These are phyloP conservation scores for Hydrolagus colliei DNA, from an alignment of 2,797 vertebrate genomes.

Conservation along the genomic window DNA sequence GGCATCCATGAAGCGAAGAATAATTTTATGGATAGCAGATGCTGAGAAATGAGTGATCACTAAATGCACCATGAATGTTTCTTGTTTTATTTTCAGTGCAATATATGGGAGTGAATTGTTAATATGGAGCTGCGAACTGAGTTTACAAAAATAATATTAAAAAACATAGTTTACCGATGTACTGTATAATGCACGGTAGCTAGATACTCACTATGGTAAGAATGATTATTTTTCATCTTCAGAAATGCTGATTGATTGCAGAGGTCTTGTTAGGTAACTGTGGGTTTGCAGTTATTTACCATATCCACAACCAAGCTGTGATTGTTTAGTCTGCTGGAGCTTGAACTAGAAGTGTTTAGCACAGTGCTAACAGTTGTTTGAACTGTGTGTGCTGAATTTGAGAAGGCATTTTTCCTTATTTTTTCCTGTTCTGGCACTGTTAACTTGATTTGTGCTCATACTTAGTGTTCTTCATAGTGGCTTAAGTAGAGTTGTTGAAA, in stretches of 20 bases:
- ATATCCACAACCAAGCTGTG: conserved; percentile 69
- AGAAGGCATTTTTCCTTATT: conserved; percentile 64
- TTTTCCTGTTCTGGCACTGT: conserved; percentile 71
- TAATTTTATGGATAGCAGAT: conserved; percentile 57
- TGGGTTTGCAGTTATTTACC: conserved; percentile 77
- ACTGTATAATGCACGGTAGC: neutral
- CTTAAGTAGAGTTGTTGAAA: conserved; percentile 89
- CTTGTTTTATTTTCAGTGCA: conserved; percentile 14
- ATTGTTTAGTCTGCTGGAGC: conserved; percentile 93
- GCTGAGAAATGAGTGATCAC: conserved; percentile 48
- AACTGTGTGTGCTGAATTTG: conserved; percentile 77
- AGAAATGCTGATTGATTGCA: conserved; percentile 73
- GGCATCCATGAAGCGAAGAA: conserved; percentile 44
- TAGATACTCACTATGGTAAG: conserved; percentile 42
- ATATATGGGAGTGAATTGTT: neutral
- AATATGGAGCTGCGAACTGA: neutral
- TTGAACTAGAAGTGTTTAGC: conserved; percentile 72
- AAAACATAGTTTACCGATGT: neutral
- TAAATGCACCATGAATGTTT: conserved; percentile 37
- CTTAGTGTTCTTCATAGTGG: conserved; percentile 79
- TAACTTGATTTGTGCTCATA: conserved; percentile 87
- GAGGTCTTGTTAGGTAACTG: conserved; percentile 64
- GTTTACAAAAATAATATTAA: conserved; percentile 5
- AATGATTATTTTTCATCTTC: conserved; percentile 59
- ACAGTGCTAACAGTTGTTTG: conserved; percentile 81